Percentiles rank a stretch among this genome's conserved stretches.
Evolutionary conservation across 2,888 invertebrate genomes (phyloP).

Genomic region (Pseudolycoriella hygida): DNA sequence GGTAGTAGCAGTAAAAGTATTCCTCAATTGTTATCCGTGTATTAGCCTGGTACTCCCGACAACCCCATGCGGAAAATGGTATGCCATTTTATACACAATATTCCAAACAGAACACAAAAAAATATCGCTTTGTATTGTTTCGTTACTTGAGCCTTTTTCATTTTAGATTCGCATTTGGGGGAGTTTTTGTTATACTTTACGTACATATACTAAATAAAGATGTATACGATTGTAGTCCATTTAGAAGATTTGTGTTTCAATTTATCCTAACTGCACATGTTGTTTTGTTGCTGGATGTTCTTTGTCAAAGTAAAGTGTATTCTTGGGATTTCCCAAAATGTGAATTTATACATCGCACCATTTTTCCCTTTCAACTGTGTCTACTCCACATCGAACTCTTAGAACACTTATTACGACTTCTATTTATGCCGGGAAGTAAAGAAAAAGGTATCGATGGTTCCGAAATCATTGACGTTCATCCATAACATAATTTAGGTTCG

Average conservation of each 20-base stretch:
- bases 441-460: too few relatives aligned
- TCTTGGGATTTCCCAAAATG: background rate
- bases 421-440: too few relatives aligned
- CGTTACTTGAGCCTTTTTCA: background rate
- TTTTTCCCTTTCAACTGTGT: background rate
- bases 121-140: background rate
- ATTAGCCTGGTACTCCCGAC: background rate
- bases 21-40: too few relatives aligned
- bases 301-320: background rate
- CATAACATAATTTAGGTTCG: too few relatives aligned
- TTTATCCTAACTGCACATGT: constrained; percentile 1
- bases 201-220: background rate
- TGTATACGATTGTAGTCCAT: background rate
- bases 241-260: background rate
- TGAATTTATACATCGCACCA: background rate
- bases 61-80: background rate
- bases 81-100: background rate
- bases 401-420: too few relatives aligned
- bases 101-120: background rate
- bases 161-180: too few relatives aligned
- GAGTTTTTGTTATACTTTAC: too few relatives aligned
- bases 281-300: background rate
- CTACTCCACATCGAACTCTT: too few relatives aligned
- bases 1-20: too few relatives aligned
- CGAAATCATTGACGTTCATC: too few relatives aligned